Base-by-base conservation (phyloP, 2,113 vertebrate genomes). In the Clinocottus analis region DNA sequence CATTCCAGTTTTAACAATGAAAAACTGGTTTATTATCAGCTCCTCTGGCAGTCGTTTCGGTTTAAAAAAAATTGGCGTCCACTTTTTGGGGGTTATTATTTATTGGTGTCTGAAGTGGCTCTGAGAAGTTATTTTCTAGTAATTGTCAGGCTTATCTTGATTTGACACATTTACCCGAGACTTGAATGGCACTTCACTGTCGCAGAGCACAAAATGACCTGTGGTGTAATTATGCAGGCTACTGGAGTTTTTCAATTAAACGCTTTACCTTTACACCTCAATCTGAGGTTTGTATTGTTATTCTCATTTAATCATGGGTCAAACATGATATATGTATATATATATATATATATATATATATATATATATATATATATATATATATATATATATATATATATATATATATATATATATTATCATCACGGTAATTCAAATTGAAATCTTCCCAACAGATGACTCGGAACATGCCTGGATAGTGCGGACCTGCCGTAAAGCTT, bases 381-480 rank as follows among this genome's bases (percentile, higher is more conserved):
- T 39, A 39, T 37, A 37, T 37, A 37, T 37, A 37, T 37, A 37
- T 37, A 39, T 39, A 39, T 39, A 39, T 39, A 39, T 39, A 39
- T 3, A 39, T 37, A 37, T 37, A 39, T 39, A 39, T 39, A 39
- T 39, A 39, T 39, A 39, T 3, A 61, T 59, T 1, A 37, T 14
- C 7, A 45, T 1, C 23, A 31, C 14, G 0, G 4, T 21, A 21
- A 55, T 77, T 68, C 49, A 10, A 25, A 66, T 61, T 43, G 0
- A 35, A 65, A 70, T 92, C 16, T 90, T 75, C 90, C 49, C 68
- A 61, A 49, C 90, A 99, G 98, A 97, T 82, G 94, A 98, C 0
- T 90, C 94, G 0, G 97, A 99, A 66, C 97, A 98, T 0, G 94
- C 96, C 59, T 99, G 97, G 97, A 99, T 98, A 51, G 23, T 96